Conservation (phyloP, 2,797 vertebrate genomes). For the Sebastes wilsoni region DNA sequence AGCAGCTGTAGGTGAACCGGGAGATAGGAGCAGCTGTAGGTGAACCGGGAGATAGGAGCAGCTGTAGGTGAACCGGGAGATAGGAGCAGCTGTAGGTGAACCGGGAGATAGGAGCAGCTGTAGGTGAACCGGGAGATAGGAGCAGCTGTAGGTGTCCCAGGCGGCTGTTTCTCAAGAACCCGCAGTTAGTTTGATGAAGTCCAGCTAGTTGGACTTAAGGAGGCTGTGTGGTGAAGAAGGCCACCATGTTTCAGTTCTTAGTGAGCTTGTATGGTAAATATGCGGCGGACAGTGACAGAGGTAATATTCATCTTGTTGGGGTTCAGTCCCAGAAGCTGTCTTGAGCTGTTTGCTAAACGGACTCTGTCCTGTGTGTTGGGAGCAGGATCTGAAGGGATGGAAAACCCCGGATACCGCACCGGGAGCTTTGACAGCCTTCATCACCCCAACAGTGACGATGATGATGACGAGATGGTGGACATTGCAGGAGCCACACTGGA, state of each 20-base stretch:
- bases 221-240: neutral
- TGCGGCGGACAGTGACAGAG: neutral
- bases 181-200: neutral
- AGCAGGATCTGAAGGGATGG: slow-evolving; percentile 77
- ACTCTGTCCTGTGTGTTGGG: neutral
- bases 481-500: slow-evolving; percentile 89
- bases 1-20: neutral
- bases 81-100: neutral
- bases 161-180: neutral
- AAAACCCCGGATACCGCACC: slow-evolving; percentile 82
- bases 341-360: neutral
- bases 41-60: neutral
- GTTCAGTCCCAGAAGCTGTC: neutral
- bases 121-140: too few relatives aligned
- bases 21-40: neutral
- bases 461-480: slow-evolving; percentile 93
- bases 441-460: slow-evolving; percentile 78
- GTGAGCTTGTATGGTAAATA: neutral
- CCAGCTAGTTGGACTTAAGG: neutral
- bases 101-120: neutral
- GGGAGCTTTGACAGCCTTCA: slow-evolving; percentile 85
- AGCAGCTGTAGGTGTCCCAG: neutral
- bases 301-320: neutral
- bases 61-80: neutral
- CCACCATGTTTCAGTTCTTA: slow-evolving; percentile 33